Percentiles rank a stretch among this genome's conserved stretches.
Conservation (phyloP, 2,888 invertebrate species). For the Melanotus villosus region DNA sequence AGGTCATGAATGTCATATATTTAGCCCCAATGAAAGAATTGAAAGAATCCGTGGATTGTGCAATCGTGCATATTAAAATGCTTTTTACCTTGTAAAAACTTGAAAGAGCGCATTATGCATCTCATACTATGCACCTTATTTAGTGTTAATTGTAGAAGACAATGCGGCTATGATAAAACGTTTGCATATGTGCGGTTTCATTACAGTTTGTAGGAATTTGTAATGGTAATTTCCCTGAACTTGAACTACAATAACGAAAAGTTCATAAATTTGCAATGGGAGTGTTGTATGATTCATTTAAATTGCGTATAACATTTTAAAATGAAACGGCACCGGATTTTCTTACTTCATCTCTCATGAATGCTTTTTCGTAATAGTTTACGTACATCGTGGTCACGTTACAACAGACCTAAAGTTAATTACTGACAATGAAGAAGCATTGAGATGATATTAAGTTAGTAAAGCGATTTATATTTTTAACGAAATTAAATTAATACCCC, state of each 20-base stretch:
- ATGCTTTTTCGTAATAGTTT: not conserved
- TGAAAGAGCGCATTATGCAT: too few species aligned
- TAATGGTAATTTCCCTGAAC: slow-evolving; percentile 8
- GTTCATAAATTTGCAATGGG: slow-evolving; percentile 14
- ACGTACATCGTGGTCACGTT: not conserved
- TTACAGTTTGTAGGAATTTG: not conserved
- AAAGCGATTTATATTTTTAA: too few species aligned
- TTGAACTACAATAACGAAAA: slow-evolving; percentile 2
- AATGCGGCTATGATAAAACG: not conserved
- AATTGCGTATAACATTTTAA: slow-evolving; percentile 4
- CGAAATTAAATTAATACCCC: too few species aligned
- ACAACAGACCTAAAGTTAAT: not conserved
- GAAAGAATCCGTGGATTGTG: too few species aligned
- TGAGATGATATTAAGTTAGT: too few species aligned
- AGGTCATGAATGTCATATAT: not conserved
- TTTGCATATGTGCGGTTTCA: not conserved
- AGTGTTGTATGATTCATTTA: slow-evolving; percentile 10
- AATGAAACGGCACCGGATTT: slow-evolving; percentile 1
- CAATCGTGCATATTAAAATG: too few species aligned
- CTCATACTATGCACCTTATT: too few species aligned
- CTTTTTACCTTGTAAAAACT: too few species aligned
- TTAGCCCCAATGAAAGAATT: too few species aligned
- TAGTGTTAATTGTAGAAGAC: not conserved
- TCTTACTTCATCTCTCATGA: slow-evolving; percentile 9
- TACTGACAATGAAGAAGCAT: not conserved